Evolutionary conservation across 2,888 invertebrate species (phyloP), one percentile per base, ranked within the genome.

Genomic region (Zeuzera pyrina): DNA sequence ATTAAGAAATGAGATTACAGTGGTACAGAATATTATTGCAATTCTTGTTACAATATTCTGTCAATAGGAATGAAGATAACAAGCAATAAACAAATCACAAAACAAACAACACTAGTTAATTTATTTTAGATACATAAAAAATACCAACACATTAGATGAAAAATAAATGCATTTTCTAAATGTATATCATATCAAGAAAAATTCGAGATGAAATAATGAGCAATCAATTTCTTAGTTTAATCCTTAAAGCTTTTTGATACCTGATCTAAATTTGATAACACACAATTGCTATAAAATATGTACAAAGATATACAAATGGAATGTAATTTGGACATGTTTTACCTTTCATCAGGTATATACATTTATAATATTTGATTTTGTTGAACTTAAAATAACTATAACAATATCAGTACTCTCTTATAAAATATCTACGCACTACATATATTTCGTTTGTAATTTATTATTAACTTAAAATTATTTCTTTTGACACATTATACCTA

Each of bases 351-450:
- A 64, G 67, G 59, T 65, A 64, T 55, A 57, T n/a, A n/a, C n/a
- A 52, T 57, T 59, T 40, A 57, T 65, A 58, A 66, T 61, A 57
- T 56, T 52, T 54, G 62, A 58, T 54, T 60, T 61, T 34, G 34
- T 16, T 21, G 11, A 33, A 43, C 41, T 34, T 38, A 27, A 32
- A 33, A n/a, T n/a, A n/a, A 31, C 55, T 61, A 61, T 71, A 70
- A 67, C 59, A 64, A 66, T 70, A 77, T 77, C 77, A 81, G 78
- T 78, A 81, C 78, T 72, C 70, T 64, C 69, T 74, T 76, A 73
- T 8, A 12, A 8, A 8, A 25, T 25, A 8, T 28, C 12, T 15
- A 28, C 15, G n/a, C 7, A 2, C 26, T 15, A n/a, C 15, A 14
- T 8, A 15, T 23, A 27, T 12, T 26, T 32, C 15, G 14, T 30